Evolutionary conservation across 1,140 invertebrate species (phyloP).

Genomic region (Zaprionus nigranus): DNA sequence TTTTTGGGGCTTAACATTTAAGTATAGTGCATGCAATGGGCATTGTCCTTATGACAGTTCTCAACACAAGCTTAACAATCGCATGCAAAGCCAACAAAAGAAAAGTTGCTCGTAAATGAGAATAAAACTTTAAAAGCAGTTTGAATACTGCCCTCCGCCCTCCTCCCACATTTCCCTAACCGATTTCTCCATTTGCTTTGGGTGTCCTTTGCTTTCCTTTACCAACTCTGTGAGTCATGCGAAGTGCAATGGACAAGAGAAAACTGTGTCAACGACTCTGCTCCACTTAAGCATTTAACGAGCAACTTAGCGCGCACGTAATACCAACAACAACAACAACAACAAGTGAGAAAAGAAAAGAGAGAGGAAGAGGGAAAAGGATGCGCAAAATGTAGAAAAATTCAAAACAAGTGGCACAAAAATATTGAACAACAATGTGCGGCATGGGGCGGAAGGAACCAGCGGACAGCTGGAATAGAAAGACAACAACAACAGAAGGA

Average conservation of each 20-base stretch:
- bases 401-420: conserved; percentile 78
- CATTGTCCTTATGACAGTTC: conserved; percentile 48
- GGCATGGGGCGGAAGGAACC: conserved; percentile 14
- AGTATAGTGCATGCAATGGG: conserved; percentile 18
- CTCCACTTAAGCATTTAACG: conserved; percentile 81
- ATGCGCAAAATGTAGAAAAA: conserved; percentile 71
- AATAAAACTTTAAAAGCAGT: conserved; percentile 57
- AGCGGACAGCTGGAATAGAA: conserved; percentile 20
- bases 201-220: neutral
- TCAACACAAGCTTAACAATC: conserved; percentile 41
- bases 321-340: conserved; percentile 59
- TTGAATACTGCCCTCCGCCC: conserved; percentile 1
- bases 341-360: conserved; percentile 32
- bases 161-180: neutral
- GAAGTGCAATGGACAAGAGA: conserved; percentile 55
- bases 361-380: conserved; percentile 23
- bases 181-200: neutral
- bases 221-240: conserved; percentile 58
- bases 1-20: conserved; percentile 26
- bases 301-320: conserved; percentile 79
- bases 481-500: conserved; percentile 15
- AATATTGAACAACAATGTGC: conserved; percentile 78
- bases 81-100: conserved; percentile 32
- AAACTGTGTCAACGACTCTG: conserved; percentile 81
- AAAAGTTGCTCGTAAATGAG: conserved; percentile 52